Evolutionary conservation across 2,888 invertebrate genomes (phyloP), one percentile per base, ranked within the genome.

Genomic region (Amiota communis): DNA sequence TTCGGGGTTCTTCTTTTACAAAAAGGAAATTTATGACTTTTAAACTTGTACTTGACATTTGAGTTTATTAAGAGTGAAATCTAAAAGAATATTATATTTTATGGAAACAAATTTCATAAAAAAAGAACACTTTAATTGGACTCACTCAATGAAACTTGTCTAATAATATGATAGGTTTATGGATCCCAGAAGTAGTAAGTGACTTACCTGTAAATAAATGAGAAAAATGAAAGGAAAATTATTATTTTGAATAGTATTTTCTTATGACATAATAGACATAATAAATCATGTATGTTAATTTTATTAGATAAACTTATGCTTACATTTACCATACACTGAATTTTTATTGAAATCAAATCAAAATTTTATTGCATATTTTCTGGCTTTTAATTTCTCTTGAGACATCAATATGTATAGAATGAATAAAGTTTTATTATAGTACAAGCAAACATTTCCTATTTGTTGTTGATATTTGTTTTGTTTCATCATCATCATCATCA

Each of bases 1-100:
- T 23, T 1, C 3, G 36, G 70, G 71, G 69, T 56, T 77, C 73
- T 61, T 70, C 59, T 59, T 76, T 68, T 47, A 61, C 47, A 10
- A 63, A 72, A 73, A 74, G 68, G 68, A 76, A 79, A 85, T 85
- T 85, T 85, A 85, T 86, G 82, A 80, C 74, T 76, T 75, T 73
- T 76, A 70, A 74, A 78, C 79, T 79, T 83, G 81, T 77, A 80
- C 79, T 81, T 84, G 86, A 84, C 85, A 79, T 75, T 70, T 70
- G 63, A 57, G 53, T 72, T 56, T 81, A 78, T 78, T 70, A 68
- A 68, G 72, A 74, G 72, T 72, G 69, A 17, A 59, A 59, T 59
- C 59, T 20, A n/a, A 48, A 63, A 48, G n/a, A 65, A 17, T 10
- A 48, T 17, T 53, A 13, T 46, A 48, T 49, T 17, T 65, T 20